Percentiles rank a stretch among this genome's conserved stretches.
phyloP scores from a whole-genome alignment of 1,140 invertebrate species.

The Hirudo medicinalis region DNA sequence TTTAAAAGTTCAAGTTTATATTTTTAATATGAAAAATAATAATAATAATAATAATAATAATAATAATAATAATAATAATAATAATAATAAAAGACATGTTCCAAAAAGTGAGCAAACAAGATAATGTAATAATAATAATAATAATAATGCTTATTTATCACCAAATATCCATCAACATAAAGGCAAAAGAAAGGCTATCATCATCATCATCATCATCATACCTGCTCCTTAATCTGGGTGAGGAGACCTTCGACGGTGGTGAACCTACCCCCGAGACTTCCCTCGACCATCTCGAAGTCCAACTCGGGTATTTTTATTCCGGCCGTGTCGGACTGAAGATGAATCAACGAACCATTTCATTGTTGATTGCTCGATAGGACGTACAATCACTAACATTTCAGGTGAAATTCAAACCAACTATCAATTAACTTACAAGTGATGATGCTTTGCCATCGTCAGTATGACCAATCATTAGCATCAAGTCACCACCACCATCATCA shows the following conservation, averaged over 20 bases:
- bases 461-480: no score
- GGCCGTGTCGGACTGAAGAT: constrained; percentile 73
- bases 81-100: neutral
- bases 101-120: neutral
- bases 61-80: neutral
- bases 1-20: neutral
- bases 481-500: no score
- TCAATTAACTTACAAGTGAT: no score
- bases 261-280: constrained; percentile 78
- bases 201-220: constrained; percentile 7
- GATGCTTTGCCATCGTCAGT: no score
- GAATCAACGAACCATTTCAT: no score
- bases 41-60: neutral
- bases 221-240: constrained; percentile 41
- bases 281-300: constrained; percentile 68
- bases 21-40: no score
- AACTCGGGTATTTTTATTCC: constrained; percentile 73
- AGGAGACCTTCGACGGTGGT: constrained; percentile 78
- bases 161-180: no score
- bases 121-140: neutral
- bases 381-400: no score
- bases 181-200: no score
- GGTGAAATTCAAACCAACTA: no score
- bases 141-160: no score
- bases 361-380: neutral